Conservation (phyloP, 2,888 invertebrate genomes). For the Chromoteleia sp. region DNA sequence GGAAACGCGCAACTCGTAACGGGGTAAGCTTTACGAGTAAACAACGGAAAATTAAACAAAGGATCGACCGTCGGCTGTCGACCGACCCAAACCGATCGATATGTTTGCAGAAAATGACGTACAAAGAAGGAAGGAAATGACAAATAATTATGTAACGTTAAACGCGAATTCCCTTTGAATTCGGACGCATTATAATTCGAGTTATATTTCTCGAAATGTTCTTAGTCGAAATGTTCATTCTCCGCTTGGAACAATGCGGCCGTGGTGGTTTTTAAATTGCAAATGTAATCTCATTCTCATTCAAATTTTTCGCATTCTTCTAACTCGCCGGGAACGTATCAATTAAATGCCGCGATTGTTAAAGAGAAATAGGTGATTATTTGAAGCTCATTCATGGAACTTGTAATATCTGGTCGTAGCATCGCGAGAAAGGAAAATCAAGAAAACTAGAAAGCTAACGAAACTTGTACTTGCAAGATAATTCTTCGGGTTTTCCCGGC, state of each 20-base stretch:
- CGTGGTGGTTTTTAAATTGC: constrained; percentile 48
- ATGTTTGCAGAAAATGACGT: no score
- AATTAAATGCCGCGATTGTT: constrained; percentile 47
- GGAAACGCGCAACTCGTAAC: no score
- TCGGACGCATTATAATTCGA: constrained; percentile 21
- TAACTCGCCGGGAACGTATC: constrained; percentile 32
- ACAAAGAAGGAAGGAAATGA: no score
- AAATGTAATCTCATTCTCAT: constrained; percentile 52
- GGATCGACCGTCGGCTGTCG: no score
- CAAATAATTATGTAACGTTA: neutral
- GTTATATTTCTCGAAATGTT: constrained; percentile 25
- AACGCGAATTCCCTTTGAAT: constrained; percentile 20
- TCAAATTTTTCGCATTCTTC: constrained; percentile 41
- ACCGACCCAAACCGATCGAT: no score
- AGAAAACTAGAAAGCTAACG: constrained; percentile 47
- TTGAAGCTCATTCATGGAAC: constrained; percentile 42
- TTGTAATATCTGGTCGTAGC: constrained; percentile 21
- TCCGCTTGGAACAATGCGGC: constrained; percentile 20
- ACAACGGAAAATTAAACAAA: no score
- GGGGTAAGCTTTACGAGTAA: no score
- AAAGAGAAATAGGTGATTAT: constrained; percentile 41
- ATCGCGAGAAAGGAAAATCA: constrained; percentile 31
- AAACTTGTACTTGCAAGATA: constrained; percentile 38
- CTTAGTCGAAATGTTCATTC: constrained; percentile 37
- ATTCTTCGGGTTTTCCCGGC: constrained; percentile 28